phyloP scores from a whole-genome alignment of 2,113 vertebrate genomes.

The Ceyx melanurus region DNA sequence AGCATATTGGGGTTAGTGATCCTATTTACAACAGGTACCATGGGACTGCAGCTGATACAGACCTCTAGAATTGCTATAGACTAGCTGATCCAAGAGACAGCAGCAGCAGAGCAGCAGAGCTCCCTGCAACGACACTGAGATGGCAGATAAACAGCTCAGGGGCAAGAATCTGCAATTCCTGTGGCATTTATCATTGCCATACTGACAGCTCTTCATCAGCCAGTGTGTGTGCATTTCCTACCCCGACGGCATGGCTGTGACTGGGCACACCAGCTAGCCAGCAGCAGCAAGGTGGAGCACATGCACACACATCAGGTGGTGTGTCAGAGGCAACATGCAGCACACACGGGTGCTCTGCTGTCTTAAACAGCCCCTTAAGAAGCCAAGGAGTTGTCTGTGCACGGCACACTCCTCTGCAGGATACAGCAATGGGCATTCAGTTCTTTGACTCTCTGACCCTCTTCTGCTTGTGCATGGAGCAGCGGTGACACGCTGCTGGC shows the following conservation, averaged over 20 bases:
- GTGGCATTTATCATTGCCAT: background rate
- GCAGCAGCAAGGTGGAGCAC: background rate
- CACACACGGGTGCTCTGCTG: background rate
- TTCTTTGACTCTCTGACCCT: background rate
- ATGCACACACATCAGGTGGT: background rate
- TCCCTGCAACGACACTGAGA: background rate
- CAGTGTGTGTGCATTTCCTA: background rate
- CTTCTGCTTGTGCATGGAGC: background rate
- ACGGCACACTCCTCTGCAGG: background rate
- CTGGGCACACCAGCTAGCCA: background rate
- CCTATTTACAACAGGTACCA: constrained; percentile 10
- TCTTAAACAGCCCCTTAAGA: background rate
- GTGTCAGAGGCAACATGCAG: background rate
- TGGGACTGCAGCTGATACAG: background rate
- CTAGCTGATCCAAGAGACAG: background rate
- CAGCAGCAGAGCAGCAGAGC: background rate
- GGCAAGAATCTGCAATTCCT: constrained; percentile 1
- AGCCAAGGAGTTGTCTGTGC: background rate
- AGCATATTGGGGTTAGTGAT: constrained; percentile 41
- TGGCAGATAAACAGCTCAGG: background rate
- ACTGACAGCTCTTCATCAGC: background rate
- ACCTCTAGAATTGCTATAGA: constrained; percentile 27
- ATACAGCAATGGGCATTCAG: background rate
- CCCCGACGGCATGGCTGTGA: accelerated
- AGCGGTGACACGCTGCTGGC: background rate